Evolutionary conservation across 2,888 invertebrate species (phyloP).

Genomic region (Trichopoda pennipes): DNA sequence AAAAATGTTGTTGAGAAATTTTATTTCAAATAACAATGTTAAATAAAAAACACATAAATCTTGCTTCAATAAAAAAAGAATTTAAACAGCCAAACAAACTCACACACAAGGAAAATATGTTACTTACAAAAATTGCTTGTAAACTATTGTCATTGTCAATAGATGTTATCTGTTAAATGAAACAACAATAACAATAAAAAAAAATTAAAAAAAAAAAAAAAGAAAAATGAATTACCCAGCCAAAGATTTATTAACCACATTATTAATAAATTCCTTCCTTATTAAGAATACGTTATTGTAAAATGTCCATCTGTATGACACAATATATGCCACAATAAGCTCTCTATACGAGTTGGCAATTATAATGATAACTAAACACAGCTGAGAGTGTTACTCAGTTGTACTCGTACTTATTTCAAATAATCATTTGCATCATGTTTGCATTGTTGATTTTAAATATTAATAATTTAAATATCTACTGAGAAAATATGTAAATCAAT

Average conservation of each 20-base stretch:
- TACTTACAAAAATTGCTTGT: slow-evolving; percentile 33
- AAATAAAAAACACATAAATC: slow-evolving; percentile 61
- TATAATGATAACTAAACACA: slow-evolving; percentile 68
- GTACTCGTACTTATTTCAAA: not conserved
- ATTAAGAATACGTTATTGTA: slow-evolving; percentile 25
- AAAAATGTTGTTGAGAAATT: slow-evolving; percentile 49
- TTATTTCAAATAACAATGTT: slow-evolving; percentile 62
- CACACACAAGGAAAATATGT: not conserved
- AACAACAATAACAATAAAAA: not conserved
- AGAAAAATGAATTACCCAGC: slow-evolving; percentile 33
- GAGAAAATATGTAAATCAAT: slow-evolving; percentile 62
- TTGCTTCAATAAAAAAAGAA: slow-evolving; percentile 15
- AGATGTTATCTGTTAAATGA: slow-evolving; percentile 50
- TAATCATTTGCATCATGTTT: slow-evolving; percentile 23
- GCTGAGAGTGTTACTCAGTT: slow-evolving; percentile 39
- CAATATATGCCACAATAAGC: not conserved
- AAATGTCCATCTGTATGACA: not conserved
- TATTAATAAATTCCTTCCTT: slow-evolving; percentile 64
- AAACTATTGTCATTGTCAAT: slow-evolving; percentile 46
- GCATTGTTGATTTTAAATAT: slow-evolving; percentile 58
- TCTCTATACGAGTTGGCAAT: slow-evolving; percentile 52
- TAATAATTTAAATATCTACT: slow-evolving; percentile 58
- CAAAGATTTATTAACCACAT: slow-evolving; percentile 61
- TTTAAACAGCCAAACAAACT: slow-evolving; percentile 1
- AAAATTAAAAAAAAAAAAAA: too few species aligned